phyloP scores from a whole-genome alignment of 2,888 invertebrate genomes.

The Sarcophaga variegata region DNA sequence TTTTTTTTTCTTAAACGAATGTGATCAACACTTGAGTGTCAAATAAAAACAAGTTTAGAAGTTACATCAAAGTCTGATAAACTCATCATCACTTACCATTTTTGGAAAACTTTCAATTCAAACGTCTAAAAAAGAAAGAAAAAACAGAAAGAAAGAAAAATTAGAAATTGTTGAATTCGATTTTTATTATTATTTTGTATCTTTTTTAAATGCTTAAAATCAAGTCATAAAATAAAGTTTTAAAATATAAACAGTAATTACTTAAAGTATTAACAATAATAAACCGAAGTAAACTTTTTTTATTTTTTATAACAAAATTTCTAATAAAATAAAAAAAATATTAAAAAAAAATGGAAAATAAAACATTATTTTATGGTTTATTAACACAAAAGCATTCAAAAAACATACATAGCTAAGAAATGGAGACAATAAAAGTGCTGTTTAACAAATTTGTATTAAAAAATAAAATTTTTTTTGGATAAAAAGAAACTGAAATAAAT shows the following conservation, averaged over 20 bases:
- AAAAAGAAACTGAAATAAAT: slow-evolving; percentile 36
- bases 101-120: too few relatives aligned
- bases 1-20: too few relatives aligned
- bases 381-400: slow-evolving; percentile 43
- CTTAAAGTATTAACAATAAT: slow-evolving; percentile 61
- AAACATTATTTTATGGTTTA: slow-evolving; percentile 46
- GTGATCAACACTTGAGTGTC: too few relatives aligned
- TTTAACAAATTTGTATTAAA: slow-evolving; percentile 44
- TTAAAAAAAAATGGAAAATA: neutral
- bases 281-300: slow-evolving; percentile 34
- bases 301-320: neutral
- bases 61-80: too few relatives aligned
- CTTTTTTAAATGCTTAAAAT: slow-evolving; percentile 23
- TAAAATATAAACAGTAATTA: slow-evolving; percentile 61
- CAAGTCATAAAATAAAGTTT: slow-evolving; percentile 55
- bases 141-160: too few relatives aligned
- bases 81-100: too few relatives aligned
- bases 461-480: neutral
- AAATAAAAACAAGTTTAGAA: too few relatives aligned
- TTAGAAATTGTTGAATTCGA: too few relatives aligned
- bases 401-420: slow-evolving; percentile 8
- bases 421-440: neutral
- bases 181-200: too few relatives aligned
- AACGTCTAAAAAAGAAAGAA: too few relatives aligned
- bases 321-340: slow-evolving; percentile 10